These are phyloP conservation scores for Camelus dromedarius DNA, from an alignment of 2,113 vertebrate species.

Conservation along the genomic window DNA sequence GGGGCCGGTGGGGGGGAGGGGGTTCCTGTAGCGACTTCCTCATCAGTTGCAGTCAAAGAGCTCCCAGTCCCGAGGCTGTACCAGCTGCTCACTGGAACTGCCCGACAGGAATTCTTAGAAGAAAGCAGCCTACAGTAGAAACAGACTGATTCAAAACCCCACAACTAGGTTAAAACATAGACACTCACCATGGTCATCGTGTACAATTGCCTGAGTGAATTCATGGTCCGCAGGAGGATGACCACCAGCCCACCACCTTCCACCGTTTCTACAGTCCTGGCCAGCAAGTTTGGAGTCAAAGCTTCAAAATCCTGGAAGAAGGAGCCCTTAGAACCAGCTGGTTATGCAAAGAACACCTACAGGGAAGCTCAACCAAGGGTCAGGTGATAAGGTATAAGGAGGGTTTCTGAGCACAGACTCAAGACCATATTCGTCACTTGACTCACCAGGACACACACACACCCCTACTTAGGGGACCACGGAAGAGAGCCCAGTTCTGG, in stretches of 20 bases:
- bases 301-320: constrained; percentile 96
- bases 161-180: accelerated
- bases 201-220: constrained; percentile 97
- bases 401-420: background rate
- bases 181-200: constrained; percentile 96
- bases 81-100: background rate
- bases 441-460: background rate
- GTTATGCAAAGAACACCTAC: background rate
- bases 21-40: background rate
- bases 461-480: background rate
- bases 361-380: background rate
- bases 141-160: background rate
- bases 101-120: background rate
- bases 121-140: background rate
- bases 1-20: background rate
- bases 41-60: background rate
- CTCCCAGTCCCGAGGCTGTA: background rate
- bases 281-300: constrained; percentile 96
- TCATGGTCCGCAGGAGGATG: constrained; percentile 95
- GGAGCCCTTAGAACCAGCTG: background rate
- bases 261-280: constrained; percentile 97
- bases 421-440: background rate
- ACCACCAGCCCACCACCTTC: constrained; percentile 97
- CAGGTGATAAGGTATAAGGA: background rate
- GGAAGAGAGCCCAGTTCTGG: background rate